Evolutionary conservation across 2,888 invertebrate genomes (phyloP), one percentile per base, ranked within the genome.

Genomic region (Himalopsyche japonica): DNA sequence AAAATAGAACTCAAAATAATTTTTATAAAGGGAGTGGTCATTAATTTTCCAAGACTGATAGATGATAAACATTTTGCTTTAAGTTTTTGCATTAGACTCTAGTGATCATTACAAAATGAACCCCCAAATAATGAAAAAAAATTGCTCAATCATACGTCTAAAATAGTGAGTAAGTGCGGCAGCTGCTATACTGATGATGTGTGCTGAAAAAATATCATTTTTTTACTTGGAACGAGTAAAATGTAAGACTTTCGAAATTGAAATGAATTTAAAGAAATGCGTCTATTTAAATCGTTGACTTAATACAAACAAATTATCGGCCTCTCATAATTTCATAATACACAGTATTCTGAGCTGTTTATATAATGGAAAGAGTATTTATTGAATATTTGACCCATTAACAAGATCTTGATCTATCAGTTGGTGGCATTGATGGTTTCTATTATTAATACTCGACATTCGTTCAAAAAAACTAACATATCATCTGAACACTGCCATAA

Each of bases 11-110:
- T 47, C 79, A 47, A 76, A 79, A 70, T 79, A 79, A 79, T 79
- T 79, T 79, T 47, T 79, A 43, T 79, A 79, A 80, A 80, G 84
- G 85, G 83, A 85, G 86, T 85, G 87, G 91, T 92, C 92, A 92
- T 93, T 92, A 92, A 92, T 92, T 92, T 86, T 91, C 92, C 91
- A 92, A 93, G 92, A 92, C 92, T 93, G 92, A 93, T 93, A 93
- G 92, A 91, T 91, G 91, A 90, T 92, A 92, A 89, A 90, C 90
- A 89, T 90, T 91, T 91, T 91, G 84, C 83, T 87, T 87, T 87
- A 86, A 86, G 86, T 82, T 87, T 84, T 82, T 79, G 82, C 86
- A 86, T 84, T 86, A 86, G 86, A 79, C 32, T 18, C 83, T 87
- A 87, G 87, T 80, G 49, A 82, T 85, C 85, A 82, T 84, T 84